Conservation (phyloP, 2,113 vertebrate species). For the Rhineura floridana region DNA sequence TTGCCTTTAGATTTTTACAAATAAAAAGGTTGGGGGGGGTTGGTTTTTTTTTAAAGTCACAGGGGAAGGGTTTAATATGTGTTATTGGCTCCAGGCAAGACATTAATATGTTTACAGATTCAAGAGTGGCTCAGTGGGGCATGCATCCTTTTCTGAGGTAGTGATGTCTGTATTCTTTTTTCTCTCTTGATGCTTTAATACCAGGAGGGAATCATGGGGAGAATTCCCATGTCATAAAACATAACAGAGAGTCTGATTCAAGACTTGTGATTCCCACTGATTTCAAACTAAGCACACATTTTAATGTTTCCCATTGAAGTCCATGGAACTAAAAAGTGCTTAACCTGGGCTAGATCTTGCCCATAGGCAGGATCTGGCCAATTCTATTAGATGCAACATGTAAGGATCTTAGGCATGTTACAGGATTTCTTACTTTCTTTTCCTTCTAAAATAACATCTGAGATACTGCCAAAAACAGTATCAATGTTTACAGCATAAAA, state of each 20-base stretch:
- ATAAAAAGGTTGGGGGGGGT: background rate
- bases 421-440: background rate
- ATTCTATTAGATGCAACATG: background rate
- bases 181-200: background rate
- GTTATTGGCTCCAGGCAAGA: background rate
- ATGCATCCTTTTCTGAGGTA: background rate
- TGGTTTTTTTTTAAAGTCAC: background rate
- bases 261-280: background rate
- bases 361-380: background rate
- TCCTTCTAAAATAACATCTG: background rate
- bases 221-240: background rate
- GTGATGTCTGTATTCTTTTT: background rate
- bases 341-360: background rate
- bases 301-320: background rate
- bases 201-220: background rate
- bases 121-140: background rate
- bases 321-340: background rate
- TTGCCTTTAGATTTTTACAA: background rate
- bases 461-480: background rate
- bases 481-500: background rate
- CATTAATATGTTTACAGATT: background rate
- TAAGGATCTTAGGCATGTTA: background rate
- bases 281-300: background rate
- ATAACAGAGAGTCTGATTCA: background rate
- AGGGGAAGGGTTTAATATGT: background rate